phyloP scores from a whole-genome alignment of 2,888 invertebrate species.

The Liodrosophila aerea region DNA sequence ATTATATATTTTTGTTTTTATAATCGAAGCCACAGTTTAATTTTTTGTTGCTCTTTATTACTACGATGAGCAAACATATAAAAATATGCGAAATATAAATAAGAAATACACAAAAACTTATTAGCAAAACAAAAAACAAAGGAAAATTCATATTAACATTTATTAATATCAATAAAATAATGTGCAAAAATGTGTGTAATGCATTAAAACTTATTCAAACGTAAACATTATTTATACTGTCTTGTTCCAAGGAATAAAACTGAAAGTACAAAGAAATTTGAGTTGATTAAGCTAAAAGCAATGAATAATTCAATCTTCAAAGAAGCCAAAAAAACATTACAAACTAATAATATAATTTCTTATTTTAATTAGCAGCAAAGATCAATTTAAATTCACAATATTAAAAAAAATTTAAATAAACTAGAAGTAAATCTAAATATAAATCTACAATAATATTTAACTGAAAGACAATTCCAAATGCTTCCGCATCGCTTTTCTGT shows the following conservation, averaged over 20 bases:
- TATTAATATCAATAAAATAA: slow-evolving; percentile 77
- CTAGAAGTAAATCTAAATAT: slow-evolving; percentile 4
- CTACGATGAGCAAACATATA: slow-evolving; percentile 61
- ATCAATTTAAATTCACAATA: slow-evolving; percentile 25
- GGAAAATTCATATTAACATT: slow-evolving; percentile 39
- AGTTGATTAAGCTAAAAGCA: slow-evolving; percentile 43
- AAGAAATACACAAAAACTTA: slow-evolving; percentile 64
- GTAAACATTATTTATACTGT: slow-evolving; percentile 61
- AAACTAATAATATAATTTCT: slow-evolving; percentile 13
- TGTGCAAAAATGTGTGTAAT: slow-evolving; percentile 72
- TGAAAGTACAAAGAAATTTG: slow-evolving; percentile 30
- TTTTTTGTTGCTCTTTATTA: slow-evolving; percentile 60
- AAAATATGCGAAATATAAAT: slow-evolving; percentile 46
- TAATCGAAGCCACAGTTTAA: slow-evolving; percentile 54
- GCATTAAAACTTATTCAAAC: slow-evolving; percentile 73
- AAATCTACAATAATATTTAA: slow-evolving; percentile 27
- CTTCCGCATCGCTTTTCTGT: too few species aligned
- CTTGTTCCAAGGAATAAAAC: slow-evolving; percentile 50
- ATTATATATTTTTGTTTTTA: slow-evolving; percentile 48
- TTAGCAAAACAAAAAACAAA: slow-evolving; percentile 66
- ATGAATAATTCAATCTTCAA: slow-evolving; percentile 43
- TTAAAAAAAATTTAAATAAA: not conserved
- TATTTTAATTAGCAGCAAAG: slow-evolving; percentile 26
- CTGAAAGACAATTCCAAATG: slow-evolving; percentile 13
- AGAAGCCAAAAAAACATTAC: slow-evolving; percentile 22